A percentile compares a stretch with the other conserved stretches of the same genome.
Evolutionary conservation across 2,797 vertebrate genomes (phyloP).

Genomic region (Acanthurus tractus): DNA sequence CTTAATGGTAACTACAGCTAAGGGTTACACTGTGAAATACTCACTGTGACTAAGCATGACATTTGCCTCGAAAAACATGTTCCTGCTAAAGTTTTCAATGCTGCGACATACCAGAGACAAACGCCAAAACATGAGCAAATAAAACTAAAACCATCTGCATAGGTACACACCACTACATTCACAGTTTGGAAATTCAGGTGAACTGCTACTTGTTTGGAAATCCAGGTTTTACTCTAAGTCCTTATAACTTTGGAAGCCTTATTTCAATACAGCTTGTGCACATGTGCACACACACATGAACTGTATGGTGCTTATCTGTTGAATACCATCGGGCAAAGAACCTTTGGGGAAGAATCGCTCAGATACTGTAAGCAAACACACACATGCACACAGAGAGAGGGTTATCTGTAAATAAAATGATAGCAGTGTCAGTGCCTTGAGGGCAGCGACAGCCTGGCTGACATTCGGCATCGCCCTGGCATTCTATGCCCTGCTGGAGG

Average conservation of each 20-base stretch:
- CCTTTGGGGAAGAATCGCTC: constrained; percentile 9
- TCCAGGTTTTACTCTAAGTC: background rate
- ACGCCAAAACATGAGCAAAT: background rate
- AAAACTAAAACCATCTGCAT: background rate
- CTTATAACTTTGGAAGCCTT: background rate
- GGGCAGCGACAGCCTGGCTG: constrained; percentile 90
- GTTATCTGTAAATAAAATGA: constrained; percentile 28
- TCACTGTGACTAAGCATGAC: background rate
- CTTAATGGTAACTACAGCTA: background rate
- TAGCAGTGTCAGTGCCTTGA: constrained; percentile 71
- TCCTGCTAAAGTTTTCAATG: background rate
- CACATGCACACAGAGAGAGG: constrained; percentile 8
- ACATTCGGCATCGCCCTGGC: constrained; percentile 83
- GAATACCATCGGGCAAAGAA: constrained; percentile 2
- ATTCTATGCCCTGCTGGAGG: constrained; percentile 90
- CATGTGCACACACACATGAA: background rate
- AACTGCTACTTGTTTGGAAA: background rate
- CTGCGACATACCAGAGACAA: background rate
- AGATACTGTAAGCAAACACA: constrained; percentile 4
- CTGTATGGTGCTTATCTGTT: constrained; percentile 24
- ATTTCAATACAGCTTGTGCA: background rate
- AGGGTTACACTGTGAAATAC: background rate
- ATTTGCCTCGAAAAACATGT: background rate
- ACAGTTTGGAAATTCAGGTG: background rate
- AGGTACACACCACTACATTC: background rate